Percentiles rank a stretch among this genome's conserved stretches.
Conservation (phyloP, 2,888 invertebrate genomes). For the Selenia dentaria region DNA sequence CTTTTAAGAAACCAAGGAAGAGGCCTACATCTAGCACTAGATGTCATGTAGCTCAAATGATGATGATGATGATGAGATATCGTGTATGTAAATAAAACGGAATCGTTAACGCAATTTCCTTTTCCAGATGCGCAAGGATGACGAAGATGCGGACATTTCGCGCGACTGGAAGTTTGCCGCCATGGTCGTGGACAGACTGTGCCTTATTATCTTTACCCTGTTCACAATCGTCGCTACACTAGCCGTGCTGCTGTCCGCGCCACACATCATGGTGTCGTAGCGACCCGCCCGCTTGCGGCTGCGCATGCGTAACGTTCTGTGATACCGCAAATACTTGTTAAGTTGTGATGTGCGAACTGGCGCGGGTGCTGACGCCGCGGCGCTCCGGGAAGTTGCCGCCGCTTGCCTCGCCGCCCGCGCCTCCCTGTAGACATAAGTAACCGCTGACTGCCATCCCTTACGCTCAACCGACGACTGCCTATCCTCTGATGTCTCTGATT, state of each 20-base stretch:
- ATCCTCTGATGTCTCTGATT: conserved; percentile 57
- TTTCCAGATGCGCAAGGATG: conserved; percentile 95
- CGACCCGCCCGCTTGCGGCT: conserved; percentile 83
- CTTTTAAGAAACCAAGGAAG: too few relatives aligned
- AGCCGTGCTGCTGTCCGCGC: conserved; percentile 98
- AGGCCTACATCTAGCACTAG: too few relatives aligned
- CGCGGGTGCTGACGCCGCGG: conserved; percentile 75
- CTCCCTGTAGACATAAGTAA: conserved; percentile 76
- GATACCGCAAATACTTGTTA: conserved; percentile 88
- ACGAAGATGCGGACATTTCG: conserved; percentile 96
- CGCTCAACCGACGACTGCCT: conserved; percentile 74
- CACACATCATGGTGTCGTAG: conserved; percentile 97
- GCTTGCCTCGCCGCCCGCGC: conserved; percentile 75
- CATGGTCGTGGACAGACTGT: conserved; percentile 99
- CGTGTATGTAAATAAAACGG: too few relatives aligned
- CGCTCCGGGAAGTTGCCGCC: conserved; percentile 65
- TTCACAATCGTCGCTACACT: conserved; percentile 99
- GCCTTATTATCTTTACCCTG: conserved; percentile 99
- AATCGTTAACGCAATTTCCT: conserved; percentile 3
- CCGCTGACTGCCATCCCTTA: conserved; percentile 67
- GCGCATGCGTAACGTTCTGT: conserved; percentile 86
- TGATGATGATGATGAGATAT: too few relatives aligned
- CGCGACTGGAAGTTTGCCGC: conserved; percentile 99
- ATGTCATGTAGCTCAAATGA: too few relatives aligned
- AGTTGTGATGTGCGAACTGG: conserved; percentile 85